Conservation (phyloP, 2,888 invertebrate genomes). For the Brenthis daphne region DNA sequence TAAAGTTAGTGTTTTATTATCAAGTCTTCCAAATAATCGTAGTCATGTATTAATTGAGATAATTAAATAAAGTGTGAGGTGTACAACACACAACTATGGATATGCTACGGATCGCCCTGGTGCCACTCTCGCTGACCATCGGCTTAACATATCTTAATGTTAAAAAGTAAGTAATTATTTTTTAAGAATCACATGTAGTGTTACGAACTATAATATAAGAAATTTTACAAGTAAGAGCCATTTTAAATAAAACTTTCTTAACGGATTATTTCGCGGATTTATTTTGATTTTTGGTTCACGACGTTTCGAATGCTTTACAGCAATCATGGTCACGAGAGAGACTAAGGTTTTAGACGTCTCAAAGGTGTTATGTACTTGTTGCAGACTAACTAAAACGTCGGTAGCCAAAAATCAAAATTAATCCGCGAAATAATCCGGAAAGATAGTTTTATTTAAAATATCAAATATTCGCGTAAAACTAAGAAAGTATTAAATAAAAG, state of each 20-base stretch:
- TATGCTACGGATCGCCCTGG: slow-evolving; percentile 57
- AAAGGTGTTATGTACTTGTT: no score
- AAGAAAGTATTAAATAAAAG: background rate
- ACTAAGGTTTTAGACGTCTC: no score
- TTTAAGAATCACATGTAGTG: background rate
- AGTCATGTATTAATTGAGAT: slow-evolving; percentile 23
- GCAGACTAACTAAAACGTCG: no score
- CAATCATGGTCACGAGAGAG: no score
- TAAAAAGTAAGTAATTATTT: slow-evolving; percentile 58
- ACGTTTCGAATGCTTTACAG: no score
- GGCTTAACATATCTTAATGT: slow-evolving; percentile 65
- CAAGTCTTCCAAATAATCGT: slow-evolving; percentile 12
- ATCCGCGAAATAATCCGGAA: no score
- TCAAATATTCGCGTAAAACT: no score
- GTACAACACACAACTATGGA: slow-evolving; percentile 55
- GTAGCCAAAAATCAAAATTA: no score
- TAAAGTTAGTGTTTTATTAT: background rate
- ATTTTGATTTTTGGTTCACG: no score
- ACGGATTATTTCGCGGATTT: no score
- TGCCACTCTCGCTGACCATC: slow-evolving; percentile 65
- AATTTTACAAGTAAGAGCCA: background rate
- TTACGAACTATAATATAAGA: background rate
- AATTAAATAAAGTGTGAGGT: slow-evolving; percentile 2
- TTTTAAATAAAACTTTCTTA: no score
- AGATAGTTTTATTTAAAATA: no score